A percentile compares a stretch with the other conserved stretches of the same genome.
These are phyloP conservation scores for Chloroclysta siterata DNA, from an alignment of 2,888 invertebrate genomes.

Conservation along the genomic window DNA sequence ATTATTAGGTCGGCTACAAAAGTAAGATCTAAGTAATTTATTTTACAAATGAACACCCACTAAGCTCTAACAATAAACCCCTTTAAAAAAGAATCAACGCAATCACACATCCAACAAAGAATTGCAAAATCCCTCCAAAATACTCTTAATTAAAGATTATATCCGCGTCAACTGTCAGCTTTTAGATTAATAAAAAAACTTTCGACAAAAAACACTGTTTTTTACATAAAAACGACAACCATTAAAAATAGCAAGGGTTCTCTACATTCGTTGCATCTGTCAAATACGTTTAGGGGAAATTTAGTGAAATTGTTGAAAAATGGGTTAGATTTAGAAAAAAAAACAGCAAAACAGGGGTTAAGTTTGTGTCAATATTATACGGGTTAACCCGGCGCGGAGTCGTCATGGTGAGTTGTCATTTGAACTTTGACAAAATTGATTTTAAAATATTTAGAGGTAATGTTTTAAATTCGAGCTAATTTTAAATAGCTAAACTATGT, in stretches of 20 bases:
- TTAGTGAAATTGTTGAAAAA: constrained; percentile 79
- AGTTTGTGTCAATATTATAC: constrained; percentile 55
- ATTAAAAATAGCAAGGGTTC: constrained; percentile 78
- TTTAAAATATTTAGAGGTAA: constrained; percentile 8
- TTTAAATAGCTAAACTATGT: no score
- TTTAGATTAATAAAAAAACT: constrained; percentile 71
- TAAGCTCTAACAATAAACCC: constrained; percentile 29
- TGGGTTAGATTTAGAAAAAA: constrained; percentile 79
- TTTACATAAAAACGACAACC: constrained; percentile 70
- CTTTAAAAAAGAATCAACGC: constrained; percentile 74
- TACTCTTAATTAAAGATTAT: constrained; percentile 83
- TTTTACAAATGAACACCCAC: constrained; percentile 16
- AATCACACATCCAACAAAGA: constrained; percentile 61
- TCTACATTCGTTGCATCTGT: constrained; percentile 67
- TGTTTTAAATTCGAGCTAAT: no score
- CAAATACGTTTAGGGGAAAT: constrained; percentile 68
- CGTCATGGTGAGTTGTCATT: constrained; percentile 55
- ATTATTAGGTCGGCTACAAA: not conserved
- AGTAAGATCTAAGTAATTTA: not conserved
- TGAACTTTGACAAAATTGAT: constrained; percentile 46
- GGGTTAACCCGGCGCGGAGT: constrained; percentile 62
- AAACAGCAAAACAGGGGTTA: constrained; percentile 73
- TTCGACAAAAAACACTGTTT: constrained; percentile 41
- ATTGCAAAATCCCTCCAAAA: constrained; percentile 61
- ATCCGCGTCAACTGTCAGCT: constrained; percentile 84